Evolutionary conservation across 2,113 vertebrate species (phyloP).

Genomic region (Catagonus wagneri): DNA sequence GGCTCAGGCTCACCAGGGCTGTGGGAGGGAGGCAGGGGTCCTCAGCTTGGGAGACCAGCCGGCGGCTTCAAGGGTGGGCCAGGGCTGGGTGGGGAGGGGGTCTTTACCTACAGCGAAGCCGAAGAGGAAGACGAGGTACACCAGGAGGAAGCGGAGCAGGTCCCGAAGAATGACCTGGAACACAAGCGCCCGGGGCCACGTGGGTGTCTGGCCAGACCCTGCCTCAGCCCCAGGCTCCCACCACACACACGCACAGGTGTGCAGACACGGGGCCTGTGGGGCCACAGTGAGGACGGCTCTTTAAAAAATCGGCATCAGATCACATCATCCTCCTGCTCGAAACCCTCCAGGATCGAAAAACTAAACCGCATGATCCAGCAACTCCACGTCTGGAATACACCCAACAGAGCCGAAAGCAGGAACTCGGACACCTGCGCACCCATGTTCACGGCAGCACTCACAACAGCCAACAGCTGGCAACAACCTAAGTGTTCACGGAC

Average conservation of each 20-base stretch:
- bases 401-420: background rate
- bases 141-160: constrained; percentile 94
- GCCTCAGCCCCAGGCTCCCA: background rate
- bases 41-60: background rate
- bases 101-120: constrained; percentile 96
- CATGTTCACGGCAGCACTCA: background rate
- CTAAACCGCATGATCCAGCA: background rate
- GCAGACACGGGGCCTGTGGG: background rate
- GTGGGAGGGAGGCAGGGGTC: background rate
- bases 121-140: constrained; percentile 96
- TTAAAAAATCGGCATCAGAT: background rate
- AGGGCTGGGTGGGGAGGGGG: background rate
- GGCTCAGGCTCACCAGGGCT: constrained; percentile 94
- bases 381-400: background rate
- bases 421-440: background rate
- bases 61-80: background rate
- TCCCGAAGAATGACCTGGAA: constrained; percentile 96
- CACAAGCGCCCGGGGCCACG: background rate
- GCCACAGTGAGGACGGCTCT: background rate
- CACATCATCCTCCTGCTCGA: background rate
- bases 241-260: background rate
- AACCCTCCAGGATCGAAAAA: background rate
- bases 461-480: background rate
- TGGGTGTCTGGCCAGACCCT: background rate
- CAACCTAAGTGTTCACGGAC: background rate